phyloP scores from a whole-genome alignment of 2,888 invertebrate species.

The Autographa gamma region DNA sequence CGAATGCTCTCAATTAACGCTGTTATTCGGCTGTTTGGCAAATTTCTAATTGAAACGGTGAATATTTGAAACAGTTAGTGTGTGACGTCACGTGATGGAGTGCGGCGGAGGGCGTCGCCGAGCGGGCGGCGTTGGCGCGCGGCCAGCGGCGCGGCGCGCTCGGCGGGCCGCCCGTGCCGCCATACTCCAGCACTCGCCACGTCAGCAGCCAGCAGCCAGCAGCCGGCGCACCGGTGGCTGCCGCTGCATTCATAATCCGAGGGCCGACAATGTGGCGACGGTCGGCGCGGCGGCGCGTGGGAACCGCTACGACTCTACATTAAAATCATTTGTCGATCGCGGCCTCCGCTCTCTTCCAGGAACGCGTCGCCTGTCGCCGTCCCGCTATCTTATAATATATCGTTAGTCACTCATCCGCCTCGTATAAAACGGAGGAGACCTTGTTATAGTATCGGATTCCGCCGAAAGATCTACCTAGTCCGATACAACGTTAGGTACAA shows the following conservation, averaged over 20 bases:
- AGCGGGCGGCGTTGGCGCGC: slow-evolving; percentile 66
- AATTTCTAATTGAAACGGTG: slow-evolving; percentile 76
- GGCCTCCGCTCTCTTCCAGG: slow-evolving; percentile 33
- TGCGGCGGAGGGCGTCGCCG: slow-evolving; percentile 36
- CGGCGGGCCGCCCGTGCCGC: slow-evolving; percentile 39
- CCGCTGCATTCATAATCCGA: slow-evolving; percentile 33
- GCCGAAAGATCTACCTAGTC: slow-evolving; percentile 31
- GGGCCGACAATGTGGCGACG: not conserved
- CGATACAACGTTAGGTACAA: slow-evolving; percentile 27
- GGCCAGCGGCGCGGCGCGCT: slow-evolving; percentile 56
- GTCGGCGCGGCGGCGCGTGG: slow-evolving; percentile 25
- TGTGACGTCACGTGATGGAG: slow-evolving; percentile 64
- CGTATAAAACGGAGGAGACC: slow-evolving; percentile 46
- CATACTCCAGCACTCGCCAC: slow-evolving; percentile 43
- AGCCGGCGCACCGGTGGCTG: slow-evolving; percentile 5
- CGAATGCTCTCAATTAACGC: slow-evolving; percentile 75
- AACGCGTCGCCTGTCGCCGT: slow-evolving; percentile 24
- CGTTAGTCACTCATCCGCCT: slow-evolving; percentile 55
- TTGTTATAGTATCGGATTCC: slow-evolving; percentile 53
- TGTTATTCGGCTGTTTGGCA: slow-evolving; percentile 72
- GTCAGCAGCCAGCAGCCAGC: not conserved
- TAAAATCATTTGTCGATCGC: slow-evolving; percentile 16
- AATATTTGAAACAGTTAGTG: slow-evolving; percentile 67
- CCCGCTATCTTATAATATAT: slow-evolving; percentile 34
- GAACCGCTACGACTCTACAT: slow-evolving; percentile 29